Evolutionary conservation across 2,797 vertebrate genomes (phyloP).

Genomic region (Thaleichthys pacificus): DNA sequence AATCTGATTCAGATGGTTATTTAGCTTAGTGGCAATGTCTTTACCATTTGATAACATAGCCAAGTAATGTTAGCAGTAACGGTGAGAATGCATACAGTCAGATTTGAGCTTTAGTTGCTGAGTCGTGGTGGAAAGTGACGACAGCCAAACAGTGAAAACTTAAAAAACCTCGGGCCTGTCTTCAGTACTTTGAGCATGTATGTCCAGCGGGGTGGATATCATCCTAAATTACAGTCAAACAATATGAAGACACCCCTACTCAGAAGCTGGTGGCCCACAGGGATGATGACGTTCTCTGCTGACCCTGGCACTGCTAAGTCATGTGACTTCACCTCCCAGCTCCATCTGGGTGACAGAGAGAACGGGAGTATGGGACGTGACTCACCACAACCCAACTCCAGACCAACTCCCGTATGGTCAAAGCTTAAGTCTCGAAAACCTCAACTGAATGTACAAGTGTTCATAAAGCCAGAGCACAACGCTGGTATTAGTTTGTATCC

Average conservation of each 20-base stretch:
- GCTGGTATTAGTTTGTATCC: too few relatives aligned
- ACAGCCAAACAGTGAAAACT: background rate
- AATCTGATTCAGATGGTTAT: too few relatives aligned
- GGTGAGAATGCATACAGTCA: background rate
- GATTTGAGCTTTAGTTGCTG: background rate
- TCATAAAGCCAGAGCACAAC: too few relatives aligned
- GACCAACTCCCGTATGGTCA: background rate
- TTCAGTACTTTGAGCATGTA: background rate
- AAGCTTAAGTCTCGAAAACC: background rate
- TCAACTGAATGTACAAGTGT: background rate
- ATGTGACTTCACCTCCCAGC: constrained; percentile 48
- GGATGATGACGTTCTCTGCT: constrained; percentile 42
- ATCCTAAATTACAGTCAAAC: constrained; percentile 45
- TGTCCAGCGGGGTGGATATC: constrained; percentile 30
- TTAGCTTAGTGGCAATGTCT: too few relatives aligned
- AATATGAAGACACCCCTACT: constrained; percentile 27
- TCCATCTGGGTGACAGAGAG: constrained; percentile 18
- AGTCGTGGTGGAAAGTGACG: background rate
- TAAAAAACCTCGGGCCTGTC: background rate
- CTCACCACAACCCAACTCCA: background rate
- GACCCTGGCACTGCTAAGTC: constrained; percentile 54
- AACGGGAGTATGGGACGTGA: background rate
- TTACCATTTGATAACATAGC: background rate
- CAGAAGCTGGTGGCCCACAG: constrained; percentile 37
- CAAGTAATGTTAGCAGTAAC: background rate